phyloP scores from a whole-genome alignment of 2,888 invertebrate species.

The Zeuzera pyrina region DNA sequence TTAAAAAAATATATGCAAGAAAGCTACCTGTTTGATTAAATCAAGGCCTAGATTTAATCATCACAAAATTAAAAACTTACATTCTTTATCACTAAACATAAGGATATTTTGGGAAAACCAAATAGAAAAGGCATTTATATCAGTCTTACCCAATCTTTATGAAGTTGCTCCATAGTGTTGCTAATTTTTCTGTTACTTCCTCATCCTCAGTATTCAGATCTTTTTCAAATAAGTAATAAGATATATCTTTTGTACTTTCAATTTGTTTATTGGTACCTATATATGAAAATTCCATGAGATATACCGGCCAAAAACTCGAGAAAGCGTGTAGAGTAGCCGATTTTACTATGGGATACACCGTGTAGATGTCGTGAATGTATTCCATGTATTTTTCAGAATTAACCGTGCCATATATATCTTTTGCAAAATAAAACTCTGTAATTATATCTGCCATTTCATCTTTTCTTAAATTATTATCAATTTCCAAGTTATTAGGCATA shows the following conservation, averaged over 20 bases:
- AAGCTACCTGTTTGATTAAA: too few species aligned
- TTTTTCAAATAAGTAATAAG: conserved; percentile 30
- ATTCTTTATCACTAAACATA: too few species aligned
- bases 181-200: conserved; percentile 24
- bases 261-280: conserved; percentile 9
- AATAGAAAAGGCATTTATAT: too few species aligned
- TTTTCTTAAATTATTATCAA: conserved; percentile 25
- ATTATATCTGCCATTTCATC: conserved; percentile 35
- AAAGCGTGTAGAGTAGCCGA: conserved; percentile 36
- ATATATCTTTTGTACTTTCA: conserved; percentile 18
- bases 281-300: conserved; percentile 37
- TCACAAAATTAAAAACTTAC: too few species aligned
- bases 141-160: conserved; percentile 43
- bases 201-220: conserved; percentile 20
- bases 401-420: conserved; percentile 15
- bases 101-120: too few species aligned
- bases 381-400: conserved; percentile 28
- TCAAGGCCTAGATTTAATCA: too few species aligned
- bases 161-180: conserved; percentile 42
- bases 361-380: conserved; percentile 44
- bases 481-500: conserved; percentile 45
- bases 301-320: conserved; percentile 33
- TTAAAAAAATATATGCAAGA: too few species aligned
- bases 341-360: conserved; percentile 44
- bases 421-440: conserved; percentile 41